phyloP scores from a whole-genome alignment of 2,888 invertebrate genomes.

The Microctonus aethiopoides region DNA sequence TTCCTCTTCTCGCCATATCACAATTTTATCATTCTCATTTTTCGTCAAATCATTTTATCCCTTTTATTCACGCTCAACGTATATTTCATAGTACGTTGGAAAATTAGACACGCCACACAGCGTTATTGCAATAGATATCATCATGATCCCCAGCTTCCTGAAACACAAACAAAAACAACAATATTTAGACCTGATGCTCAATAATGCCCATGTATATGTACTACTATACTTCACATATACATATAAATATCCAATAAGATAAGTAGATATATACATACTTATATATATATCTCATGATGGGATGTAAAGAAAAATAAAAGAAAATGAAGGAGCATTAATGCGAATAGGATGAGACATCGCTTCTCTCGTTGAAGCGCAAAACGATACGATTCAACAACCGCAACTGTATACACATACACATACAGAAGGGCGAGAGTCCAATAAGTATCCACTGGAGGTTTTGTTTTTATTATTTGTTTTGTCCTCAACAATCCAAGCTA shows the following conservation, averaged over 20 bases:
- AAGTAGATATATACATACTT: neutral
- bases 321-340: neutral
- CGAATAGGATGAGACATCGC: conserved; percentile 2
- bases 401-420: neutral
- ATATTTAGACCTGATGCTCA: neutral
- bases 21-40: conserved; percentile 32
- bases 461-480: too few species aligned
- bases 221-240: too few species aligned
- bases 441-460: conserved; percentile 23
- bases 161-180: neutral
- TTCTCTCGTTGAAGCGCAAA: conserved; percentile 7
- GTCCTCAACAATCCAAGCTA: too few species aligned
- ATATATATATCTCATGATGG: neutral
- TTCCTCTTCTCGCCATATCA: conserved; percentile 55
- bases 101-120: conserved; percentile 4
- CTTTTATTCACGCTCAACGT: conserved; percentile 7
- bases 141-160: conserved; percentile 27
- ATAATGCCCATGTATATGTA: neutral
- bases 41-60: conserved; percentile 20
- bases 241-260: neutral
- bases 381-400: neutral
- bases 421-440: conserved; percentile 14
- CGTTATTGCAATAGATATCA: neutral
- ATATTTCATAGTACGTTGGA: neutral
- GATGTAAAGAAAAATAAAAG: neutral